A percentile compares a stretch with the other conserved stretches of the same genome.
phyloP scores from a whole-genome alignment of 2,888 invertebrate species.

The Desoria tigrina region DNA sequence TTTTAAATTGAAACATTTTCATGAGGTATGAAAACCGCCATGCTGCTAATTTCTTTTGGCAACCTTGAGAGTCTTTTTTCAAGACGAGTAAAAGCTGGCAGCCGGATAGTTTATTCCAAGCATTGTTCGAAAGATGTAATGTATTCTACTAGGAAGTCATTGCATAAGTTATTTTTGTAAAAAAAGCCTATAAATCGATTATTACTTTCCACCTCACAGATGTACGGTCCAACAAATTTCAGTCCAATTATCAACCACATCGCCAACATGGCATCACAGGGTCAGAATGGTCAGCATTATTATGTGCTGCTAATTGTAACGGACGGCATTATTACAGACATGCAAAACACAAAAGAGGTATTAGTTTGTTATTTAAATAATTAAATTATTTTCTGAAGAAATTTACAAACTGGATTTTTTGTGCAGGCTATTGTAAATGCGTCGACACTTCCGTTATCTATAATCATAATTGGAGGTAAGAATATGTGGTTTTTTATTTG shows the following conservation, averaged over 20 bases:
- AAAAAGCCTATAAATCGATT: conserved; percentile 61
- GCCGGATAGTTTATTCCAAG: too few species aligned
- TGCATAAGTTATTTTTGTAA: too few species aligned
- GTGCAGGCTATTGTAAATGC: conserved; percentile 60
- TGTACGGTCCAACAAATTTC: conserved; percentile 65
- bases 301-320: conserved; percentile 63
- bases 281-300: conserved; percentile 59
- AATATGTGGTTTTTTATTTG: not conserved
- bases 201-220: conserved; percentile 58
- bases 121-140: too few species aligned
- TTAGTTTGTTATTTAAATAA: conserved; percentile 47
- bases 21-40: too few species aligned
- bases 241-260: conserved; percentile 61
- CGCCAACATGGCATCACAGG: conserved; percentile 56
- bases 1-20: too few species aligned
- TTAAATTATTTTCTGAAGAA: conserved; percentile 8
- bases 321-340: conserved; percentile 64
- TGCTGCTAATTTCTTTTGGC: too few species aligned
- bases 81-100: too few species aligned
- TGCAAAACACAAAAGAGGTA: conserved; percentile 61
- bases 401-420: not conserved
- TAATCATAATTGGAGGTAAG: conserved; percentile 62
- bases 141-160: too few species aligned
- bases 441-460: conserved; percentile 63
- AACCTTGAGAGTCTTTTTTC: too few species aligned